Evolutionary conservation across 1,140 invertebrate genomes (phyloP), one percentile per base, ranked within the genome.

Genomic region (Ceratosolen fusciceps): DNA sequence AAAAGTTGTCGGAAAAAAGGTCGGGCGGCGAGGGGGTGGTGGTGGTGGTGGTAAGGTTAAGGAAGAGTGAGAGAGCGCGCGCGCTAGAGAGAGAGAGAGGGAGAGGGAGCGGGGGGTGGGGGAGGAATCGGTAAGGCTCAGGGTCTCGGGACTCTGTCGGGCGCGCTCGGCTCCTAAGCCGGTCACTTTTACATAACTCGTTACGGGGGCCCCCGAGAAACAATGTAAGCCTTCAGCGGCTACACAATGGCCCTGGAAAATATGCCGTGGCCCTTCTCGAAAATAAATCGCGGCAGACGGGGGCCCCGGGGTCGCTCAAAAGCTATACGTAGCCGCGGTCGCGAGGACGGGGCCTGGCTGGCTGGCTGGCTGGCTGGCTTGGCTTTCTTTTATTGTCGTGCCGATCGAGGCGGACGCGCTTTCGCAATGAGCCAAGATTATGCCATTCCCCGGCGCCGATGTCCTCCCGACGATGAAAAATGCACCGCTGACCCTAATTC

Each of bases 401-500:
- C 37, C 70, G 72, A 60, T 74, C 72, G 74, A n/a, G 26, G 74
- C 24, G 52, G 52, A 39, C 72, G 72, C 24, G 26, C 49, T 75
- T 75, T 75, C 74, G 74, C 74, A 75, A 75, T 65, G 43, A 65
- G 16, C 39, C n/a, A 60, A 34, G 60, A 65, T 65, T 65, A 65
- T n/a, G 31, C 60, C 60, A 37, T 31, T 65, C 60, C 26, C 31
- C 29, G 1, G 58, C 58, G 29, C 29, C 43, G 73, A 49, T 16
- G 71, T 34, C 71, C 29, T 54, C 49, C 24, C 34, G 54, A 2
- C 3, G 43, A 43, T 74, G 72, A 74, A 74, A 74, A 74, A 75
- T 75, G 62, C 60, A 52, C 7, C 21, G 52, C 21, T 76, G 74
- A 76, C 74, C 74, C 74, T 76, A 76, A 76, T 76, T 76, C 37